phyloP scores from a whole-genome alignment of 2,797 vertebrate species.

The Cryptoprocta ferox region DNA sequence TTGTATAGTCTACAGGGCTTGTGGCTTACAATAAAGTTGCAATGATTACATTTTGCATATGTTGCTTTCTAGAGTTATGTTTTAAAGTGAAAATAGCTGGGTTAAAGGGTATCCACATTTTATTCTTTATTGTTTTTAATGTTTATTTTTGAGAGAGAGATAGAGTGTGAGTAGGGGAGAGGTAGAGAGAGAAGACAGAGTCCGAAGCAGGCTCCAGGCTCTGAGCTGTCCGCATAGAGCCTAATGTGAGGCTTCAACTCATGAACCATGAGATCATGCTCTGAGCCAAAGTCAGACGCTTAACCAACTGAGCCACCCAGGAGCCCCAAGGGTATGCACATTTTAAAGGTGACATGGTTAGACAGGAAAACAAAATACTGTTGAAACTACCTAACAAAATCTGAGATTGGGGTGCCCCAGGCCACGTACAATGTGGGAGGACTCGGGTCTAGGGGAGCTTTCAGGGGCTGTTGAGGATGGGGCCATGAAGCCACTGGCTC shows the following conservation, averaged over 20 bases:
- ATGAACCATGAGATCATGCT: too few relatives aligned
- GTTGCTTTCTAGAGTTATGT: neutral
- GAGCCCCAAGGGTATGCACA: neutral
- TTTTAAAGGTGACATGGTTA: neutral
- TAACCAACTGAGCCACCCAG: too few relatives aligned
- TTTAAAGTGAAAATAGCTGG: constrained; percentile 24
- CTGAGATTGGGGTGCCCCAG: neutral
- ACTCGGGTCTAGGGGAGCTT: neutral
- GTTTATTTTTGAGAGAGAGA: too few relatives aligned
- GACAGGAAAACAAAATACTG: neutral
- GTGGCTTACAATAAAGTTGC: neutral
- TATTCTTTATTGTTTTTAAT: too few relatives aligned
- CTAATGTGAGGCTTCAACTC: too few relatives aligned
- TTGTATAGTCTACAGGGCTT: neutral
- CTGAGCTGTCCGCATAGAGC: too few relatives aligned
- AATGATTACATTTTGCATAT: neutral
- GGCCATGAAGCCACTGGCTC: neutral
- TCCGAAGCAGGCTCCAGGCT: too few relatives aligned
- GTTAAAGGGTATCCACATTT: too few relatives aligned
- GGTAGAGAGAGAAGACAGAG: too few relatives aligned
- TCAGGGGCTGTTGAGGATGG: neutral
- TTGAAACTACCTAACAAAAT: neutral
- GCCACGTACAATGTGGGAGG: neutral
- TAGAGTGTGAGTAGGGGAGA: too few relatives aligned
- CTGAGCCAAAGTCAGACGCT: too few relatives aligned